phyloP scores from a whole-genome alignment of 2,113 vertebrate genomes.

The Colistium nudipinnis region DNA sequence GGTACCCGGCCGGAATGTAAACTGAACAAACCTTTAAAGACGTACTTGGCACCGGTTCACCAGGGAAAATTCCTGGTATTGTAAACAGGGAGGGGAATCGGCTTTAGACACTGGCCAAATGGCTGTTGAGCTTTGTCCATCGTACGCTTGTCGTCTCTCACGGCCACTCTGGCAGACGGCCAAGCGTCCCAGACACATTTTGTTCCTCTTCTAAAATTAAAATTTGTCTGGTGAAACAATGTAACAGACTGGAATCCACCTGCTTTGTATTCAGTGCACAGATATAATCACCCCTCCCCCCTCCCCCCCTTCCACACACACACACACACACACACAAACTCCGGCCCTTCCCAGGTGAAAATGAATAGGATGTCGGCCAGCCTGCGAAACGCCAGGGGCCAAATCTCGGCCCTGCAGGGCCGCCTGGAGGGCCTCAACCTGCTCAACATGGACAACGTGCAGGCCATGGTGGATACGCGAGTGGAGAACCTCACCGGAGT shows the following conservation, averaged over 20 bases:
- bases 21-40: slow-evolving; percentile 51
- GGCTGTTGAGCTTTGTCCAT: slow-evolving; percentile 38
- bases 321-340: too few relatives aligned
- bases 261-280: slow-evolving; percentile 58
- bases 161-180: slow-evolving; percentile 51
- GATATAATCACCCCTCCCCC: slow-evolving; percentile 29
- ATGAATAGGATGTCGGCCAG: slow-evolving; percentile 88
- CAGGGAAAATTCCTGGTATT: slow-evolving; percentile 61
- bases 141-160: slow-evolving; percentile 49
- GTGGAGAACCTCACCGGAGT: slow-evolving; percentile 88
- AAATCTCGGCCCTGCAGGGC: slow-evolving; percentile 87
- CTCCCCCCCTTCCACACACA: slow-evolving; percentile 11
- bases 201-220: slow-evolving; percentile 48
- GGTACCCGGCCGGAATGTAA: slow-evolving; percentile 50
- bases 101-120: slow-evolving; percentile 42
- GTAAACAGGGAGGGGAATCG: slow-evolving; percentile 55
- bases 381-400: slow-evolving; percentile 86
- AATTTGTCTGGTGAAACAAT: slow-evolving; percentile 52
- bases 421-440: slow-evolving; percentile 87
- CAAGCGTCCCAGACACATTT: slow-evolving; percentile 37
- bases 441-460: slow-evolving; percentile 88
- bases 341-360: slow-evolving; percentile 80
- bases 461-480: slow-evolving; percentile 86
- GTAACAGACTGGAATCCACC: slow-evolving; percentile 54
- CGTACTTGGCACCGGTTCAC: slow-evolving; percentile 50